A percentile compares a stretch with the other conserved stretches of the same genome.
These are phyloP conservation scores for Theretra japonica DNA, from an alignment of 2,888 invertebrate genomes.

Conservation along the genomic window DNA sequence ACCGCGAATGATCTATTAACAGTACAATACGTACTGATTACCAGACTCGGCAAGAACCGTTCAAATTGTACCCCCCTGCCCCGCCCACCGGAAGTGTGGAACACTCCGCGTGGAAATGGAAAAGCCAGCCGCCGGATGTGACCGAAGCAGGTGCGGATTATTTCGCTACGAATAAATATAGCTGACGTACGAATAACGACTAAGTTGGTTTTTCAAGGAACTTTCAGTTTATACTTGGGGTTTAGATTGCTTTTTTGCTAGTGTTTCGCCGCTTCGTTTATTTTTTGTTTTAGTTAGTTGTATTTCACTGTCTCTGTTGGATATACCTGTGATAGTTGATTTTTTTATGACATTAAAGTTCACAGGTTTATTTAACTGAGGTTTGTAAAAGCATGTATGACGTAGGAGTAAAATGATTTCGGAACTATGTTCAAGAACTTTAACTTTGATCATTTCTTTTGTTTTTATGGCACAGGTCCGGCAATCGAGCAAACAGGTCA, in stretches of 20 bases:
- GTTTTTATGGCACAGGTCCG: no score
- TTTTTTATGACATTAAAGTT: no score
- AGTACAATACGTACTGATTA: conserved; percentile 46
- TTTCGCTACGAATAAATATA: conserved; percentile 59
- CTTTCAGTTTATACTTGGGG: not conserved
- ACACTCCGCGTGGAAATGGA: conserved; percentile 67
- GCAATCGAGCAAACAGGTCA: no score
- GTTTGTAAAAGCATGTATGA: no score
- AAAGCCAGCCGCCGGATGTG: conserved; percentile 68
- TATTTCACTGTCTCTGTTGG: no score
- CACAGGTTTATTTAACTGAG: no score
- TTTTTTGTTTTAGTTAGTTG: no score
- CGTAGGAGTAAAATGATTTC: no score
- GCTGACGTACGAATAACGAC: conserved; percentile 45
- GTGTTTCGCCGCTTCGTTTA: not conserved
- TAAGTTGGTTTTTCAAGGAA: conserved; percentile 24
- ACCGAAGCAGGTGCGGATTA: conserved; percentile 66
- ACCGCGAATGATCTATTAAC: conserved; percentile 29
- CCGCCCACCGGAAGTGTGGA: conserved; percentile 58
- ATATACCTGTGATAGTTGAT: no score
- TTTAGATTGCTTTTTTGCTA: not conserved
- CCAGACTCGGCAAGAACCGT: conserved; percentile 51
- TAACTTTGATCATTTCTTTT: no score
- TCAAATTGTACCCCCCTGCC: conserved; percentile 38
- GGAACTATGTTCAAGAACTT: no score